These are phyloP conservation scores for Drosophila monieri DNA, from an alignment of 2,888 invertebrate species.

Conservation along the genomic window DNA sequence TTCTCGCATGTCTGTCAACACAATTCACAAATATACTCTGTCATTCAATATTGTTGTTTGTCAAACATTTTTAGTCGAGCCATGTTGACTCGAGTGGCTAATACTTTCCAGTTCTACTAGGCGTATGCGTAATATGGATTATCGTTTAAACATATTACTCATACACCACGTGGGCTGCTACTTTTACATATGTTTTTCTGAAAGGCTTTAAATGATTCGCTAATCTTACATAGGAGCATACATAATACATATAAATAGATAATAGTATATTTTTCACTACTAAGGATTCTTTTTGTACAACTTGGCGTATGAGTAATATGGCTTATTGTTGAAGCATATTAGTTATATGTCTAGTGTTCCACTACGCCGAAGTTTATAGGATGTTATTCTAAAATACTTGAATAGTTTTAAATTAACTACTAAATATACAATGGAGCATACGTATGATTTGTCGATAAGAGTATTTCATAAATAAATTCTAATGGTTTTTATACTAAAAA, in stretches of 20 bases:
- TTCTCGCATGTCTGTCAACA: constrained; percentile 60
- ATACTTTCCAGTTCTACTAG: neutral
- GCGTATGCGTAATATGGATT: constrained; percentile 12
- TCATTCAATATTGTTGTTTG: constrained; percentile 71
- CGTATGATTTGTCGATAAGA: constrained; percentile 32
- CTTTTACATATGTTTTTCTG: neutral
- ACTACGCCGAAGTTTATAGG: neutral
- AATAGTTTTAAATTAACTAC: neutral
- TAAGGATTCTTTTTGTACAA: neutral
- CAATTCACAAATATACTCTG: constrained; percentile 60
- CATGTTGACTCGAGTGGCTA: constrained; percentile 13
- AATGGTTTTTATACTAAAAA: neutral
- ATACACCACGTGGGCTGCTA: constrained; percentile 21
- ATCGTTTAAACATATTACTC: constrained; percentile 21
- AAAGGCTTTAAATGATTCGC: neutral
- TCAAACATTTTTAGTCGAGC: constrained; percentile 54
- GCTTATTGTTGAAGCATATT: constrained; percentile 7
- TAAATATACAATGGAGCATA: constrained; percentile 65
- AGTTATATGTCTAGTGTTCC: constrained; percentile 24
- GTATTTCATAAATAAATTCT: neutral
- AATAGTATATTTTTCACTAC: neutral
- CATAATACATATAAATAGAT: constrained; percentile 58
- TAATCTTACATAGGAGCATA: constrained; percentile 60
- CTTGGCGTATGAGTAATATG: constrained; percentile 12
- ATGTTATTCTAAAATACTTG: neutral